Conservation (phyloP, 2,888 invertebrate species). For the Nomada fucata region DNA sequence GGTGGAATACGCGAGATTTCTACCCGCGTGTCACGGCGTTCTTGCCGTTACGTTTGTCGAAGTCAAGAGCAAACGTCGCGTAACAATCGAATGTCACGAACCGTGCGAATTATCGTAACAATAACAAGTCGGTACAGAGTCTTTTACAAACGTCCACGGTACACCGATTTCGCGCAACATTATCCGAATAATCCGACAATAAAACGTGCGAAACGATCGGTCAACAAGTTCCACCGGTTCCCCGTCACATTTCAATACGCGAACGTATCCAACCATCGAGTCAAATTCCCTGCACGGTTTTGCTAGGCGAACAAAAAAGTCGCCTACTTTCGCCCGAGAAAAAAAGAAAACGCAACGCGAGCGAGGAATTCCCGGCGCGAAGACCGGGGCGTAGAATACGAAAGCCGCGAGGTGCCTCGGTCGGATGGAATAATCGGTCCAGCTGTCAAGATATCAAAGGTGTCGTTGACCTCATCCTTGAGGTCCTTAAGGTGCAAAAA, state of each 20-base stretch:
- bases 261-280: no score
- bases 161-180: no score
- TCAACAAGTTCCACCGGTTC: neutral
- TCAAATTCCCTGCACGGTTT: neutral
- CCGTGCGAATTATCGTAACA: no score
- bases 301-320: neutral
- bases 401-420: neutral
- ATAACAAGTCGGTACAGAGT: no score
- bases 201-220: neutral
- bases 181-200: no score
- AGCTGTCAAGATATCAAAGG: slow-evolving; percentile 36
- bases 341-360: neutral
- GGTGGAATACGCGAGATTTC: neutral
- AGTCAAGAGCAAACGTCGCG: neutral
- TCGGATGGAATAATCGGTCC: slow-evolving; percentile 28
- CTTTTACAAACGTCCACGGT: no score
- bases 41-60: neutral
- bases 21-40: slow-evolving; percentile 3
- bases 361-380: neutral
- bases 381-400: neutral
- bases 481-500: slow-evolving; percentile 81
- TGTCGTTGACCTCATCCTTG: slow-evolving; percentile 78
- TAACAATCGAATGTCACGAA: no score
- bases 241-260: no score
- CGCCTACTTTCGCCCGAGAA: neutral